Evolutionary conservation across 2,797 vertebrate species (phyloP).

Genomic region (Chelidonichthys spinosus): DNA sequence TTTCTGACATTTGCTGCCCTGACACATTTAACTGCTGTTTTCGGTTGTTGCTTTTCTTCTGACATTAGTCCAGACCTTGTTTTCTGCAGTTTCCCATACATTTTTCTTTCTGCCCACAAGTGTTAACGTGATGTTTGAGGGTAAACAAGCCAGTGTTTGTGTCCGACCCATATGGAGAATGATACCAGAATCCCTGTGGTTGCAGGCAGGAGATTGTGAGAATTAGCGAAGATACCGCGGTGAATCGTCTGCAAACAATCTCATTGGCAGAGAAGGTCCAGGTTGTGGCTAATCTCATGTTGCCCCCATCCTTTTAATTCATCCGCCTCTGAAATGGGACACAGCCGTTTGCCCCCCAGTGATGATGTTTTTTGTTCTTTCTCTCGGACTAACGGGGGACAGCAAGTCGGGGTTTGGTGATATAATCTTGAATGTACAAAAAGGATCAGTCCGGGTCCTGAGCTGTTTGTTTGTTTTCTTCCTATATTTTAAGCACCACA

Average conservation of each 20-base stretch:
- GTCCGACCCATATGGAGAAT: neutral
- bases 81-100: neutral
- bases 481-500: constrained; percentile 19
- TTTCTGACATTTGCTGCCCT: neutral
- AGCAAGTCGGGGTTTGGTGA: constrained; percentile 28
- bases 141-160: neutral
- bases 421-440: constrained; percentile 63
- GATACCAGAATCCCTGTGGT: neutral
- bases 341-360: neutral
- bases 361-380: neutral
- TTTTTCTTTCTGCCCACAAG: neutral
- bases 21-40: neutral
- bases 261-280: neutral
- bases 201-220: neutral
- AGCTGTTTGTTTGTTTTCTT: neutral
- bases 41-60: too few relatives aligned
- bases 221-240: neutral
- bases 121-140: neutral
- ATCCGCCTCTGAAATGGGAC: constrained; percentile 12
- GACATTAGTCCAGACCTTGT: neutral
- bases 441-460: constrained; percentile 36
- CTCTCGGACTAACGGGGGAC: constrained; percentile 13
- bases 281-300: neutral
- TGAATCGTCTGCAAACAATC: neutral
- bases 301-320: neutral